These are phyloP conservation scores for Holothuria scabra DNA, from an alignment of 53 echinoderm and acorn worm genomes.

Conservation along the genomic window DNA sequence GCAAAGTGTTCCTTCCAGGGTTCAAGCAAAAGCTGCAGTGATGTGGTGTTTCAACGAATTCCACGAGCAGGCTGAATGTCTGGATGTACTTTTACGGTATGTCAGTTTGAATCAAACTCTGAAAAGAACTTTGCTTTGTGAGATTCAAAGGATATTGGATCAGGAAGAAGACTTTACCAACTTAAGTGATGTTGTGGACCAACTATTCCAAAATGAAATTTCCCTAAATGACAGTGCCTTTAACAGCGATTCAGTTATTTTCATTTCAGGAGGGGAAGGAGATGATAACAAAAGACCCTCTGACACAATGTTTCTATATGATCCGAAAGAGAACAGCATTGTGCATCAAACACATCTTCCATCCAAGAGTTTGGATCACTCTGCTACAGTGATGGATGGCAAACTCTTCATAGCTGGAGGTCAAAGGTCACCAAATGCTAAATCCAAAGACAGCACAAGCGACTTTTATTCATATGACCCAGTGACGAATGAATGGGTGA, in stretches of 20 bases:
- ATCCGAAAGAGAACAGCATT: constrained; percentile 16
- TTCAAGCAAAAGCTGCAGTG: constrained; percentile 1
- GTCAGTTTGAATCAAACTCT: neutral
- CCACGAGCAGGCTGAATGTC: constrained; percentile 15
- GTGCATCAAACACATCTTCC: constrained; percentile 40
- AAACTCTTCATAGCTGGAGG: constrained; percentile 72
- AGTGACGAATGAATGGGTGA: constrained; percentile 63
- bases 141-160: neutral
- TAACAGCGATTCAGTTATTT: constrained; percentile 9
- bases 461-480: constrained; percentile 75
- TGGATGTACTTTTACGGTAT: constrained; percentile 15
- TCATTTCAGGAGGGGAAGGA: constrained; percentile 31
- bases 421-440: constrained; percentile 77
- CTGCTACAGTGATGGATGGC: constrained; percentile 51
- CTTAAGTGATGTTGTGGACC: neutral
- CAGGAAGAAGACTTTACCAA: neutral
- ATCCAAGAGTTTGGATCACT: constrained; percentile 51
- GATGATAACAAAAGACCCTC: neutral
- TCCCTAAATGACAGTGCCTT: neutral
- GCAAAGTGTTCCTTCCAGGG: constrained; percentile 2
- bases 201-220: neutral
- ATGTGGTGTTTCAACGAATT: constrained; percentile 29
- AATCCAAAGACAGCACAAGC: constrained; percentile 80
- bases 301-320: constrained; percentile 5
- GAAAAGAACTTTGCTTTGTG: neutral